A percentile compares a stretch with the other conserved stretches of the same genome.
Evolutionary conservation across 2,888 invertebrate genomes (phyloP).

Genomic region (Heliconius aoede): DNA sequence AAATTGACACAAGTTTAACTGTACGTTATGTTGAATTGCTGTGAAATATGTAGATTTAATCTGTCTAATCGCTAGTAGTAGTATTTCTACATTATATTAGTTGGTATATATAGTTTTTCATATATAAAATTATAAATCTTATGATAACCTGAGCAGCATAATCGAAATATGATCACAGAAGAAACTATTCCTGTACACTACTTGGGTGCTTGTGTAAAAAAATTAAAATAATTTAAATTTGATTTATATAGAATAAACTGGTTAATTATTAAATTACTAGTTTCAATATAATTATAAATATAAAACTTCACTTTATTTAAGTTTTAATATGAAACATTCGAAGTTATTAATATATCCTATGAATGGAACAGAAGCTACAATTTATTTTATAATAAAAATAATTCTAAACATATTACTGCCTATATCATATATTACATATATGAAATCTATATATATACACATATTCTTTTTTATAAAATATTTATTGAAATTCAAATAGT

Average conservation of each 20-base stretch:
- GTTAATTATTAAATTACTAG: neutral
- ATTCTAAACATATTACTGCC: neutral
- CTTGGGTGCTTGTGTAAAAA: neutral
- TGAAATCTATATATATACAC: too few relatives aligned
- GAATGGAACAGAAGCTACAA: neutral
- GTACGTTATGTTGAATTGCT: neutral
- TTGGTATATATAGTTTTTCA: neutral
- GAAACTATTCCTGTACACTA: neutral
- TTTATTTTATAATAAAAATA: neutral
- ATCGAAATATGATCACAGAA: slow-evolving; percentile 9
- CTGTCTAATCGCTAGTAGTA: neutral
- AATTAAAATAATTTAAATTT: neutral
- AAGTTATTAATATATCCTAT: too few relatives aligned
- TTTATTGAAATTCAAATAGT: neutral
- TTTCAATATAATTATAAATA: neutral
- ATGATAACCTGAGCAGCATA: neutral
- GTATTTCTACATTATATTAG: too few relatives aligned
- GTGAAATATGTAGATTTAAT: slow-evolving; percentile 15
- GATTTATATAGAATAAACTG: neutral
- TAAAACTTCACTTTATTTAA: neutral
- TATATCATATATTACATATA: neutral
- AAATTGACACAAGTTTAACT: slow-evolving; percentile 20
- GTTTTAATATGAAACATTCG: neutral
- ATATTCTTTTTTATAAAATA: neutral
- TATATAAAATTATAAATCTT: slow-evolving; percentile 13